Conservation (phyloP, 2,113 vertebrate genomes). For the Castor canadensis region DNA sequence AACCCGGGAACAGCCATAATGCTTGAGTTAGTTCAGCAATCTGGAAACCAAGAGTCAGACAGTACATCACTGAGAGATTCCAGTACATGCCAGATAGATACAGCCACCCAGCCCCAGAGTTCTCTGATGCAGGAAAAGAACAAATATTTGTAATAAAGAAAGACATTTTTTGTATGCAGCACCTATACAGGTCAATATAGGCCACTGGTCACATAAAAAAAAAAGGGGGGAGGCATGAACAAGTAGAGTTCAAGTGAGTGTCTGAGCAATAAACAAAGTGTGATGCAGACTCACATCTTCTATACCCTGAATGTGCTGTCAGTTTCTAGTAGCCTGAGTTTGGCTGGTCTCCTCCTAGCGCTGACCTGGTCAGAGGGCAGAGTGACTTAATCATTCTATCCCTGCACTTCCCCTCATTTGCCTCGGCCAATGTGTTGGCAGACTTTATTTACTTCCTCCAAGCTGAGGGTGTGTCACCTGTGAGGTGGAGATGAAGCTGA, state of each 20-base stretch:
- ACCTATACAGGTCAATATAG: neutral
- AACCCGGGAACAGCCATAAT: neutral
- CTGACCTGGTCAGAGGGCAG: conserved; percentile 38
- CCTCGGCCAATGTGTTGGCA: neutral
- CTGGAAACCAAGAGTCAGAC: neutral
- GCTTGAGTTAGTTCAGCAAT: neutral
- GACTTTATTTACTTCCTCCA: conserved; percentile 56
- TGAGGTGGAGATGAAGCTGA: conserved; percentile 7
- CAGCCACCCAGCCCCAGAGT: neutral
- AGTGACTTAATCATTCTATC: conserved; percentile 34
- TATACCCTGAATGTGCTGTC: neutral
- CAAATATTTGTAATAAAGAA: neutral
- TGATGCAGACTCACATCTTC: neutral
- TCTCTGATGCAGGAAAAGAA: neutral
- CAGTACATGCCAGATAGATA: neutral
- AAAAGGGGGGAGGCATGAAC: neutral
- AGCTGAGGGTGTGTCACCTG: conserved; percentile 43
- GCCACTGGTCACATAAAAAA: neutral
- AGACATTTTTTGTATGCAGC: neutral
- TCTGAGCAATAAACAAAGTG: neutral
- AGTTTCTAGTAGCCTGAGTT: conserved; percentile 1
- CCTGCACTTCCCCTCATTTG: conserved; percentile 4
- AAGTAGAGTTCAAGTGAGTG: neutral
- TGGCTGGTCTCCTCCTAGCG: conserved; percentile 40
- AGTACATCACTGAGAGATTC: neutral